Conservation (phyloP, 2,888 invertebrate genomes). For the Campoplex nolae region DNA sequence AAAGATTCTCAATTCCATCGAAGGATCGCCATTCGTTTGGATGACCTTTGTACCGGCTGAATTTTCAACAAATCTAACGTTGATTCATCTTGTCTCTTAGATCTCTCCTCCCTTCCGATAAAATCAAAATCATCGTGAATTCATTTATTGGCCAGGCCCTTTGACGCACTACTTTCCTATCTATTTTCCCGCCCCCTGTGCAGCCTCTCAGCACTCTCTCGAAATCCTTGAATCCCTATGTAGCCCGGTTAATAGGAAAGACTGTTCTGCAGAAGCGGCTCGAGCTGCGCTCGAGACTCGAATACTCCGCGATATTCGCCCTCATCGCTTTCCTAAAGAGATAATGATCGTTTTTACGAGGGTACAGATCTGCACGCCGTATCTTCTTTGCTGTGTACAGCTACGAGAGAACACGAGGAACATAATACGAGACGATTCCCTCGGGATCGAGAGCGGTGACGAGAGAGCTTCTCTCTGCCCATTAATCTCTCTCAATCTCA, state of each 20-base stretch:
- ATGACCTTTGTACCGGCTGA: background rate
- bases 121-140: conserved; percentile 38
- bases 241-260: conserved; percentile 49
- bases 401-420: conserved; percentile 73
- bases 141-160: conserved; percentile 33
- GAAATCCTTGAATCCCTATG: conserved; percentile 28
- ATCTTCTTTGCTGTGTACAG: background rate
- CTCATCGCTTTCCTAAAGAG: conserved; percentile 76
- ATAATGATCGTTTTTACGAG: conserved; percentile 80
- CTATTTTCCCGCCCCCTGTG: background rate
- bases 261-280: conserved; percentile 33
- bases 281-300: conserved; percentile 42
- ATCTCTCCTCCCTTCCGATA: conserved; percentile 13
- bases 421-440: conserved; percentile 81
- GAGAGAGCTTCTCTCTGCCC: conserved; percentile 32
- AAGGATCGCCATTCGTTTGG: background rate
- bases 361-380: conserved; percentile 57
- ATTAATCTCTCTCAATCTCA: conserved; percentile 14
- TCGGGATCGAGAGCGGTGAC: conserved; percentile 71
- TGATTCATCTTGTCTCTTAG: conserved; percentile 22
- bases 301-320: conserved; percentile 63
- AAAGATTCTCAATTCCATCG: background rate
- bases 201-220: conserved; percentile 7
- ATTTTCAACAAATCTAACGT: conserved; percentile 18
- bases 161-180: conserved; percentile 2